A percentile compares a stretch with the other conserved stretches of the same genome.
These are phyloP conservation scores for Steinernema carpocapsae DNA, from an alignment of 2,888 invertebrate genomes.

Conservation along the genomic window DNA sequence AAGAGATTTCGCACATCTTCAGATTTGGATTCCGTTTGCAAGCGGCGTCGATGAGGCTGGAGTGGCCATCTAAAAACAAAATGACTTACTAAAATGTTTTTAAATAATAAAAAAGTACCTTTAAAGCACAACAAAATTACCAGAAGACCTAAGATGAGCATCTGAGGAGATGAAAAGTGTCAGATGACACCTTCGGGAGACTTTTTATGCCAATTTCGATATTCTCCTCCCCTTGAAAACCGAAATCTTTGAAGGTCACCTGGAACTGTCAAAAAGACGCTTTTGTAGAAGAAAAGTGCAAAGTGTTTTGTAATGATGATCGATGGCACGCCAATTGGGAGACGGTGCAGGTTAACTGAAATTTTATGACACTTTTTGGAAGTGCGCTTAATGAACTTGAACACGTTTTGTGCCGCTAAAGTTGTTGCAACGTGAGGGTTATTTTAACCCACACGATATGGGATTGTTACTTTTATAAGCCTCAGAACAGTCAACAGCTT, in stretches of 20 bases:
- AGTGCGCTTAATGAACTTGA: too few species aligned
- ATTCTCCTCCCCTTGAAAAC: constrained; percentile 2
- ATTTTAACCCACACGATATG: too few species aligned
- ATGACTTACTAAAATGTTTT: background rate
- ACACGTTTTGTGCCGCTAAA: too few species aligned
- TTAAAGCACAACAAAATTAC: background rate
- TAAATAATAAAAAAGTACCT: background rate
- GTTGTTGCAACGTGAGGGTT: too few species aligned
- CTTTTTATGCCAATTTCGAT: constrained; percentile 2
- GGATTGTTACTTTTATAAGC: too few species aligned
- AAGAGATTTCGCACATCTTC: constrained; percentile 16
- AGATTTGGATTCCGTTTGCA: constrained; percentile 18
- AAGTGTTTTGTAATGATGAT: constrained; percentile 33
- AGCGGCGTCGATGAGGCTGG: constrained; percentile 4
- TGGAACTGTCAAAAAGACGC: background rate
- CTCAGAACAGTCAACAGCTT: too few species aligned
- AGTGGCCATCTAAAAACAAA: background rate
- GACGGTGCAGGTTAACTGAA: background rate
- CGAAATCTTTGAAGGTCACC: constrained; percentile 31
- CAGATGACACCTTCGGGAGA: background rate
- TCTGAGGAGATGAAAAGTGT: background rate
- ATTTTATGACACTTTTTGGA: too few species aligned
- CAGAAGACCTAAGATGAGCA: constrained; percentile 9
- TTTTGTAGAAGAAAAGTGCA: constrained; percentile 25
- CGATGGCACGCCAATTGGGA: background rate